Evolutionary conservation across 2,113 vertebrate genomes (phyloP), one percentile per base, ranked within the genome.

Genomic region (Tretioscincus oriximinensis): DNA sequence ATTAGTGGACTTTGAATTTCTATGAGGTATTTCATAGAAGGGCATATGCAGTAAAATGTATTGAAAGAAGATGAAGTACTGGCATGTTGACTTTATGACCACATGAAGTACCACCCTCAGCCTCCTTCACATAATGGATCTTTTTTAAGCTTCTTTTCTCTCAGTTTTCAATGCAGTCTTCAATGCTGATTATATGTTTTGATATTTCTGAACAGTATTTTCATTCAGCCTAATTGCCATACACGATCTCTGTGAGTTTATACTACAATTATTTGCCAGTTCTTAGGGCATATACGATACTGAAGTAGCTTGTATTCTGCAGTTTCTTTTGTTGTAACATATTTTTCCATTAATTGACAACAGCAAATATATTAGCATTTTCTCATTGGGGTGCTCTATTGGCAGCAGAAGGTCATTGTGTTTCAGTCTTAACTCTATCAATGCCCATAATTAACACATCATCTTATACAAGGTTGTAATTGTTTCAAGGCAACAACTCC

Each of bases 221-320:
- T 81, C 64, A 81, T 60, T 75, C 72, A 68, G 31, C 24, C 64
- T 81, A 81, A 81, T 81, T 81, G 72, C 80, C 41, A 29, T 81
- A 81, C 79, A 81, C 74, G 71, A 81, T 81, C 80, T 75, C 49
- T 75, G 80, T 75, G 72, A 49, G 67, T 68, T 81, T 75, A 75
- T 75, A 81, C 80, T 81, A 72, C 80, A 81, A 75, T 81, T 81
- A 81, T 75, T 81, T 61, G 49, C 64, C 72, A 75, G 72, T 81
- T 75, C 64, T 81, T 81, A 75, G 72, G 49, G 73, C 26, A 61
- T 26, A 68, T 54, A 28, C 78, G 51, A 81, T 31, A 75, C 20
- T 76, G 51, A 81, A 61, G 73, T 81, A 61, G 65, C 26, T 29
- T 76, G 73, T 26, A 75, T 76, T 81, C 51, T 60, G 31, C 2